Evolutionary conservation across 2,113 vertebrate species (phyloP).

Genomic region (Malaclemys terrapin): DNA sequence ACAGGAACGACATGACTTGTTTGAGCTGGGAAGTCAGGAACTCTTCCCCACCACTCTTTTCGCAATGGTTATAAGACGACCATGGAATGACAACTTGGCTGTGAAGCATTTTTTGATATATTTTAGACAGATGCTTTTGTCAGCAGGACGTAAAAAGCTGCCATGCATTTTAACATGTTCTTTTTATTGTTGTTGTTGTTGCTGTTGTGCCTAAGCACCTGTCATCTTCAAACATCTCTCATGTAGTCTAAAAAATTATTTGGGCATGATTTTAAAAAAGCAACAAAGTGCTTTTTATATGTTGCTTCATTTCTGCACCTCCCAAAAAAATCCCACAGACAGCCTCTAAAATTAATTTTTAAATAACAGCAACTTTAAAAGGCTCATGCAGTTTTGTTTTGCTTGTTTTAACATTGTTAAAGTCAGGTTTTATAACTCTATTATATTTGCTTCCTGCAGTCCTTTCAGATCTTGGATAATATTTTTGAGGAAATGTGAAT

Average conservation of each 20-base stretch:
- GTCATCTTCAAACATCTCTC: conserved; percentile 23
- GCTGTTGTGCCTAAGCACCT: conserved; percentile 17
- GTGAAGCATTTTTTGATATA: neutral
- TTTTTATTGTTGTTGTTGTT: neutral
- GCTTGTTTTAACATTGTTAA: conserved; percentile 45
- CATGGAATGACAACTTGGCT: accelerated
- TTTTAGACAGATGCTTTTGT: conserved; percentile 38
- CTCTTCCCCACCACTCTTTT: accelerated
- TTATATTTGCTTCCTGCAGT: conserved; percentile 51
- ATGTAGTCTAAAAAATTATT: neutral
- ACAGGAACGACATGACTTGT: neutral
- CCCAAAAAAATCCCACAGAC: conserved; percentile 20
- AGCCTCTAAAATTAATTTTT: neutral
- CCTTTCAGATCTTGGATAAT: conserved; percentile 59
- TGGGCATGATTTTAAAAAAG: conserved; percentile 26
- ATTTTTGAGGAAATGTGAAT: conserved; percentile 47
- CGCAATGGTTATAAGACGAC: neutral
- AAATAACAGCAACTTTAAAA: conserved; percentile 32
- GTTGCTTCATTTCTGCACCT: conserved; percentile 33
- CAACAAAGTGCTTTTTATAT: conserved; percentile 12
- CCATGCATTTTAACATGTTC: neutral
- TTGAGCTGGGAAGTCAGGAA: neutral
- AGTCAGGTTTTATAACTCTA: conserved; percentile 67
- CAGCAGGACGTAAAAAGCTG: conserved; percentile 51
- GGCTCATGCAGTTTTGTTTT: conserved; percentile 47